Conservation (phyloP, 2,113 vertebrate genomes). For the Cercocebus atys region DNA sequence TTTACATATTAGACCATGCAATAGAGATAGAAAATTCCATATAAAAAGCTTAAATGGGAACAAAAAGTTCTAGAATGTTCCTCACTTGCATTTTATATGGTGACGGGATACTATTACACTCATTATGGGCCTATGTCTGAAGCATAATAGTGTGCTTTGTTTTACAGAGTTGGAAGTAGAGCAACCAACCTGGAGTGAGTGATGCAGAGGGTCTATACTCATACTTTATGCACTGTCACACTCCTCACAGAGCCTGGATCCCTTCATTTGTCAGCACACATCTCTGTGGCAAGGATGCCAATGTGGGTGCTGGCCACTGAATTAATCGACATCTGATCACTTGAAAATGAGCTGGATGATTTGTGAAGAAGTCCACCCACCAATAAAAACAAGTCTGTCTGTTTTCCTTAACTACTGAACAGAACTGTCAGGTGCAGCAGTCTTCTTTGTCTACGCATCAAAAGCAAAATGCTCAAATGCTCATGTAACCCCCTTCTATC, state of each 20-base stretch:
- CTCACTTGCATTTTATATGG: neutral
- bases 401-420: neutral
- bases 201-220: constrained; percentile 57
- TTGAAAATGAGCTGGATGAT: constrained; percentile 38
- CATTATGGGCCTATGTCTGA: constrained; percentile 65
- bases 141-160: constrained; percentile 68
- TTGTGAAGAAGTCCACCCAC: constrained; percentile 41
- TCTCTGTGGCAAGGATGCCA: neutral
- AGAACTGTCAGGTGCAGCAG: neutral
- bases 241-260: constrained; percentile 56
- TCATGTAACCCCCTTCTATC: constrained; percentile 50
- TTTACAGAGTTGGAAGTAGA: constrained; percentile 68
- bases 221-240: constrained; percentile 40
- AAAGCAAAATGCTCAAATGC: constrained; percentile 56
- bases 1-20: neutral
- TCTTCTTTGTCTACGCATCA: constrained; percentile 37
- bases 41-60: neutral
- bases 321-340: neutral
- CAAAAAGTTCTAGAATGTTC: neutral
- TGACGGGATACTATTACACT: constrained; percentile 58
- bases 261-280: constrained; percentile 1
- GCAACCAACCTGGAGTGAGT: constrained; percentile 57
- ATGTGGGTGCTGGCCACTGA: constrained; percentile 13
- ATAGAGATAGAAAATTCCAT: neutral
- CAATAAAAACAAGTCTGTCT: constrained; percentile 22